These are phyloP conservation scores for Drosophila punjabiensis DNA, from an alignment of 1,140 invertebrate genomes.

Conservation along the genomic window DNA sequence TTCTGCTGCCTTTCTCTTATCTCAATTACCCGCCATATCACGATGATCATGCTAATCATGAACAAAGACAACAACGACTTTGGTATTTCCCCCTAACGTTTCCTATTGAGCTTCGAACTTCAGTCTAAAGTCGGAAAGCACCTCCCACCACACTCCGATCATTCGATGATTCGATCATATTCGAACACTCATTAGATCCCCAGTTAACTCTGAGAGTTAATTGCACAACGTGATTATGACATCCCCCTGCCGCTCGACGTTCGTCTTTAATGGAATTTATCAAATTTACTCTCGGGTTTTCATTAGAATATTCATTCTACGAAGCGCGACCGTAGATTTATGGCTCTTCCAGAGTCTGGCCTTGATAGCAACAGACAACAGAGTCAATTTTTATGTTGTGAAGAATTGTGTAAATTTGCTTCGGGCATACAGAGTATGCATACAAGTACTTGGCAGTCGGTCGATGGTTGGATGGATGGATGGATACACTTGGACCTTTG, in stretches of 20 bases:
- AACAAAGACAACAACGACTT: conserved; percentile 26
- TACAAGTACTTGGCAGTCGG: conserved; percentile 13
- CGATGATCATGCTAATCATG: conserved; percentile 23
- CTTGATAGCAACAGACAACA: conserved; percentile 21
- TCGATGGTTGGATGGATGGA: conserved; percentile 8
- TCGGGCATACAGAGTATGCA: conserved; percentile 14
- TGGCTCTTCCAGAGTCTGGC: conserved; percentile 25
- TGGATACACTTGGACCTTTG: conserved; percentile 42
- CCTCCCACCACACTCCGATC: conserved; percentile 25
- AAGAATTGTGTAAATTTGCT: conserved; percentile 69
- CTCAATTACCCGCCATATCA: conserved; percentile 15
- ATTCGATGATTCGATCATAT: conserved; percentile 30
- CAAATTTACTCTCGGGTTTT: conserved; percentile 37
- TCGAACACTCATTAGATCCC: conserved; percentile 44
- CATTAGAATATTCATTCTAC: conserved; percentile 34
- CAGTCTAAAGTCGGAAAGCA: conserved; percentile 8
- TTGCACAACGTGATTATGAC: conserved; percentile 55
- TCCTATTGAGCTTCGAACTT: conserved; percentile 30
- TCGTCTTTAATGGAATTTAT: conserved; percentile 45
- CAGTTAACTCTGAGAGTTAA: conserved; percentile 43
- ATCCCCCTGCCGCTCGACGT: conserved; percentile 1
- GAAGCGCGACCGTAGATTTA: conserved; percentile 42
- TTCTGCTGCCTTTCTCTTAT: conserved; percentile 26
- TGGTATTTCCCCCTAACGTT: conserved; percentile 38
- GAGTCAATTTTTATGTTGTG: conserved; percentile 21